phyloP scores from a whole-genome alignment of 2,888 invertebrate species.

The Hofmannophila pseudospretella region DNA sequence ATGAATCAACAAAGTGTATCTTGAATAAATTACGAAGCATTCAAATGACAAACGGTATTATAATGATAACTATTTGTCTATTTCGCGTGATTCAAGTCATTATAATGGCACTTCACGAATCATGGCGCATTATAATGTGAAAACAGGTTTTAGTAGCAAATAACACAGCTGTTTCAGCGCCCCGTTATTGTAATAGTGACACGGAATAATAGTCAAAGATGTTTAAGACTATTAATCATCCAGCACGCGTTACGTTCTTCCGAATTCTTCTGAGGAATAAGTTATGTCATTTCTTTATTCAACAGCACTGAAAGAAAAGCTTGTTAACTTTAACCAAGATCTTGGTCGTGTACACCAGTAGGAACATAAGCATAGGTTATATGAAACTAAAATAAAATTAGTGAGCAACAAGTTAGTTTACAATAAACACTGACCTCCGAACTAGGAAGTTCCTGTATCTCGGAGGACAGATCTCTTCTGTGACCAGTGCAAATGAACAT shows the following conservation, averaged over 20 bases:
- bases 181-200: background rate
- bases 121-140: conserved; percentile 15
- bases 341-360: no score
- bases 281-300: no score
- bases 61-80: conserved; percentile 29
- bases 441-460: no score
- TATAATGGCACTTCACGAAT: conserved; percentile 20
- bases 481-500: no score
- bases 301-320: no score
- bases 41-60: conserved; percentile 27
- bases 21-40: conserved; percentile 24
- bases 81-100: conserved; percentile 28
- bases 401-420: no score
- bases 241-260: background rate
- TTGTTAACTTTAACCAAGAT: no score
- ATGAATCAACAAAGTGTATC: conserved; percentile 17
- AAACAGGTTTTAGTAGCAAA: conserved; percentile 3
- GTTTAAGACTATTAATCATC: background rate
- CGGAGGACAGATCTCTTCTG: no score
- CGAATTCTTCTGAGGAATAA: no score
- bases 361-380: no score
- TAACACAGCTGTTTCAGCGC: conserved; percentile 1
- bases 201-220: background rate
- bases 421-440: no score
- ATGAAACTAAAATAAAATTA: no score